Evolutionary conservation across 2,888 invertebrate species (phyloP).

Genomic region (Brenthis ino): DNA sequence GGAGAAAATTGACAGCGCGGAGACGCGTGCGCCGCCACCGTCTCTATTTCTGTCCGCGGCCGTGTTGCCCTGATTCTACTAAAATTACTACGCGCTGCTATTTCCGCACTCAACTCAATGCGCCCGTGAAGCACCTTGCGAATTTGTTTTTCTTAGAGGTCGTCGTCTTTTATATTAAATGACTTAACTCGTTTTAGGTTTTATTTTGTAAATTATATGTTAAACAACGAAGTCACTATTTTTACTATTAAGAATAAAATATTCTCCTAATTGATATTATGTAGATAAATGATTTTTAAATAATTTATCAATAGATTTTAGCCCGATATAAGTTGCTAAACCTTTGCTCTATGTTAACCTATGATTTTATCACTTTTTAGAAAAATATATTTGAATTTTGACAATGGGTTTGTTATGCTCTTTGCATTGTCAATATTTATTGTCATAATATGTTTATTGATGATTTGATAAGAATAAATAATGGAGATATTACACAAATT

Average conservation of each 20-base stretch:
- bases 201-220: no score
- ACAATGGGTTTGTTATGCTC: constrained; percentile 30
- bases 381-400: constrained; percentile 22
- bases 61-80: constrained; percentile 82
- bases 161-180: constrained; percentile 9
- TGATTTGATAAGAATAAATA: constrained; percentile 36
- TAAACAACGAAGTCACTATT: no score
- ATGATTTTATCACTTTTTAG: no score
- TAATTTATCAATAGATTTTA: no score
- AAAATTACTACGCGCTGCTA: constrained; percentile 80
- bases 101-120: constrained; percentile 77
- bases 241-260: no score
- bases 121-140: constrained; percentile 62
- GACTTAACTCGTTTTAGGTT: no score
- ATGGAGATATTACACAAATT: constrained; percentile 67
- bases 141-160: constrained; percentile 44
- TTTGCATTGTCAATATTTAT: constrained; percentile 37
- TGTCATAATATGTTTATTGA: constrained; percentile 12
- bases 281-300: no score
- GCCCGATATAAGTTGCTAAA: no score
- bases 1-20: constrained; percentile 77
- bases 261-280: no score
- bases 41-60: constrained; percentile 78
- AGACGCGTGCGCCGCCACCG: constrained; percentile 69
- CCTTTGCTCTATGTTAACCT: no score